Evolutionary conservation across 2,888 invertebrate genomes (phyloP).

Genomic region (Anagyrus pseudococci): DNA sequence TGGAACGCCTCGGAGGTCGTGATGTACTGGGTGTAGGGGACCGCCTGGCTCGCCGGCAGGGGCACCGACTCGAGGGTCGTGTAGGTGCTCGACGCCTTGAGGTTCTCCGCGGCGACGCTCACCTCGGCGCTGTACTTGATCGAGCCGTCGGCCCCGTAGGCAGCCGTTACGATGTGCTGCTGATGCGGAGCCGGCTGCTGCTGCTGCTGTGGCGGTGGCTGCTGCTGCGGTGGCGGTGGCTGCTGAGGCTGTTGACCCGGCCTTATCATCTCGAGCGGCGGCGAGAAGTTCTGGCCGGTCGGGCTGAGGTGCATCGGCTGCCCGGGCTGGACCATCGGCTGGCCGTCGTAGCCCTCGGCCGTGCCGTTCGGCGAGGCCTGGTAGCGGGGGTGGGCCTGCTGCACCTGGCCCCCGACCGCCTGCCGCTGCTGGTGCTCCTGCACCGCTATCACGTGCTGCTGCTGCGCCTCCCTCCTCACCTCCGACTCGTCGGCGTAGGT

Average conservation of each 20-base stretch:
- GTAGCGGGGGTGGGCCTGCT: conserved; percentile 39
- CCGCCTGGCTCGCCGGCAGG: conserved; percentile 61
- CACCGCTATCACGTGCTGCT: conserved; percentile 47
- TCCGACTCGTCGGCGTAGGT: conserved; percentile 50
- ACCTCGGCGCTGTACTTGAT: conserved; percentile 61
- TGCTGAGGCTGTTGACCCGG: conserved; percentile 51
- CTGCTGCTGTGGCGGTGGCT: conserved; percentile 54
- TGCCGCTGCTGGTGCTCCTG: conserved; percentile 44
- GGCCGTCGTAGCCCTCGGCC: conserved; percentile 46
- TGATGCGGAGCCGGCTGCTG: conserved; percentile 56
- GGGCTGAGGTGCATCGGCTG: conserved; percentile 61
- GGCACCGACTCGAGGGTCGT: conserved; percentile 72
- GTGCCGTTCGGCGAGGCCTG: conserved; percentile 46
- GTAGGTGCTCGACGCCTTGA: conserved; percentile 63
- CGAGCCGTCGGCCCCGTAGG: conserved; percentile 49
- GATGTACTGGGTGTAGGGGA: conserved; percentile 56
- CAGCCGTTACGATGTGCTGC: conserved; percentile 51
- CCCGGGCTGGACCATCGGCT: conserved; percentile 52
- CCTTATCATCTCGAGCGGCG: conserved; percentile 52
- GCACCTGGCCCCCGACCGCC: conserved; percentile 30
- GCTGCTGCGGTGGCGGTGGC: conserved; percentile 61
- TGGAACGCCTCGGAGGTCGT: conserved; percentile 50
- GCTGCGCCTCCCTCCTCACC: conserved; percentile 47
- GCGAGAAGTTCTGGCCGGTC: conserved; percentile 59
- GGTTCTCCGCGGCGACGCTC: conserved; percentile 50